Evolutionary conservation across 2,797 vertebrate genomes (phyloP), one percentile per base, ranked within the genome.

Genomic region (Corythornis leucogaster): DNA sequence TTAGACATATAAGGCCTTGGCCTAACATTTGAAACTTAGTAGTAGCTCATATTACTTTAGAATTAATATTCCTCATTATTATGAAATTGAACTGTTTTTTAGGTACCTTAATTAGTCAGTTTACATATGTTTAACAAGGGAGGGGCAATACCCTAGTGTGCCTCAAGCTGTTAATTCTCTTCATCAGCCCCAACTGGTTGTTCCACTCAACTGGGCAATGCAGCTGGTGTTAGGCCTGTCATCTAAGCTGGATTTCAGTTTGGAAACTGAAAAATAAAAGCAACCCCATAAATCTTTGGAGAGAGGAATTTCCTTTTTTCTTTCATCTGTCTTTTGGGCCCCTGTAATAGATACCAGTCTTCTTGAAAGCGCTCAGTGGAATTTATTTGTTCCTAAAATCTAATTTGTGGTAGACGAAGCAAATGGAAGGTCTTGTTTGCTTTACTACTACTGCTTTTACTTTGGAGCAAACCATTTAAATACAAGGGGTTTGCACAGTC

Each of bases 371-470:
- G 0, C 16, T 80, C 58, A 12, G 12, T 38, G 26, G 13, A 43
- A 89, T 67, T 74, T 70, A 55, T 87, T 84, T 85, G 24, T 38
- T 55, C 16, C 48, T 68, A 54, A 85, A 80, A 87, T 74, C 45
- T 80, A 80, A 90, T 86, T 86, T 79, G 68, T 68, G 75, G 48
- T 18, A 71, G 82, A 16, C 12, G 35, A 87, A 77, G 68, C 40
- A 89, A 81, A 51, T 63, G 25, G 11, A 81, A 88, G 30, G 28
- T 71, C 51, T 30, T 84, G 33, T 92, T 93, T 92, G 63, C 68
- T 54, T 75, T 80, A 9, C 46, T 51, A 57, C 71, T 66, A n/a
- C 22, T 55, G 7, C 53, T 55, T 54, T 93, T 8, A 2, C 64
- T 86, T 46, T 42, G 54, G 57, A 84, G 43, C 1, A 6, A 88